Evolutionary conservation across 1,140 invertebrate genomes (phyloP).

Genomic region (Anthonomus grandis): DNA sequence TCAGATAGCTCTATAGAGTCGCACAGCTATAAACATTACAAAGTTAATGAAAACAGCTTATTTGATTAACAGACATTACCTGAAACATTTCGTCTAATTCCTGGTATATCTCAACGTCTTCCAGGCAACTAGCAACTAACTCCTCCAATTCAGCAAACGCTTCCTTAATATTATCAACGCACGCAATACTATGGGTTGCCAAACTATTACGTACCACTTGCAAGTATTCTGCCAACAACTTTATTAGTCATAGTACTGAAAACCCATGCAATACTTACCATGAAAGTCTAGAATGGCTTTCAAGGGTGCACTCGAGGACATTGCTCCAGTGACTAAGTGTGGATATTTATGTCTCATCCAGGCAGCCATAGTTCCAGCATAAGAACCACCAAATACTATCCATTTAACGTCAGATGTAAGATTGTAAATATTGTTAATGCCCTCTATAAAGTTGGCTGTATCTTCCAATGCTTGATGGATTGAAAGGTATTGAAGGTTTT

Average conservation of each 20-base stretch:
- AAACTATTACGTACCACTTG: constrained; percentile 14
- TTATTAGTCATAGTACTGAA: neutral
- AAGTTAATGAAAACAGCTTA: no score
- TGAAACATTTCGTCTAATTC: constrained; percentile 4
- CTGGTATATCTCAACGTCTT: constrained; percentile 3
- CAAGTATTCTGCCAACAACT: constrained; percentile 9
- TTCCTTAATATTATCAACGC: constrained; percentile 2
- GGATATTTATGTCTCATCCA: constrained; percentile 90
- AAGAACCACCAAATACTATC: constrained; percentile 91
- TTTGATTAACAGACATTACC: no score
- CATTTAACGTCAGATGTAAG: constrained; percentile 67
- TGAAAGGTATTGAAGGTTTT: constrained; percentile 75
- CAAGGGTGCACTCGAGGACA: constrained; percentile 84
- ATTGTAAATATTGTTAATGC: constrained; percentile 63
- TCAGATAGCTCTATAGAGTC: constrained; percentile 50
- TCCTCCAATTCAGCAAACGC: constrained; percentile 15
- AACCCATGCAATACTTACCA: constrained; percentile 49
- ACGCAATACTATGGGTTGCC: constrained; percentile 6
- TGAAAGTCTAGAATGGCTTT: constrained; percentile 79
- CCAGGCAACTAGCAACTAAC: constrained; percentile 6
- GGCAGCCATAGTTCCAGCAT: constrained; percentile 85
- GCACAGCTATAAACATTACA: constrained; percentile 6
- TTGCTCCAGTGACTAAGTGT: constrained; percentile 77
- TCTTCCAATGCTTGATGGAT: constrained; percentile 89
- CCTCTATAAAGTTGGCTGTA: constrained; percentile 74